Conservation (phyloP, 2,113 vertebrate species). For the Polypterus senegalus region DNA sequence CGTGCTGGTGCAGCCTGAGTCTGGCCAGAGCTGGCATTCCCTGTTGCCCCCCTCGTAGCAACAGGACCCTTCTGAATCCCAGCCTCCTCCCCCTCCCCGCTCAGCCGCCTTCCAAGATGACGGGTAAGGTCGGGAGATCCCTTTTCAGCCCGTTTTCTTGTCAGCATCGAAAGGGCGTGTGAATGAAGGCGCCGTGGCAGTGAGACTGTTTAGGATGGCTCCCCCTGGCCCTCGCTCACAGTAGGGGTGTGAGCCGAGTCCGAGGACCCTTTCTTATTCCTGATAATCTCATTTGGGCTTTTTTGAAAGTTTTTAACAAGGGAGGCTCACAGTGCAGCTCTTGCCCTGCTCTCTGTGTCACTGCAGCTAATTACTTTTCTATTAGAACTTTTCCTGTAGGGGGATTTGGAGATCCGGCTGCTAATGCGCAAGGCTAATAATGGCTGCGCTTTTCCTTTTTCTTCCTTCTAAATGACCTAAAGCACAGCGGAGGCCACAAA, state of each 20-base stretch:
- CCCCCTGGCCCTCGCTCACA: constrained; percentile 76
- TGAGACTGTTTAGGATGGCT: constrained; percentile 57
- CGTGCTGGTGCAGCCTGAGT: constrained; percentile 66
- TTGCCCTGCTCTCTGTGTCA: constrained; percentile 44
- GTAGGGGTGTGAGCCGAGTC: constrained; percentile 84
- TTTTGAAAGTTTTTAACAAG: constrained; percentile 45
- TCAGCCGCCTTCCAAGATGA: constrained; percentile 29
- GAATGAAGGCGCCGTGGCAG: constrained; percentile 84
- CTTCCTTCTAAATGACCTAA: constrained; percentile 9
- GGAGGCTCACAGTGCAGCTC: constrained; percentile 46
- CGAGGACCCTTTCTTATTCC: constrained; percentile 73
- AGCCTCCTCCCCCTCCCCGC: constrained; percentile 21
- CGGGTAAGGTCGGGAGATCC: constrained; percentile 43
- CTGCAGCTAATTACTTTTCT: constrained; percentile 40
- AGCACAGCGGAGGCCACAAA: constrained; percentile 1
- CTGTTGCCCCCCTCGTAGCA: constrained; percentile 44
- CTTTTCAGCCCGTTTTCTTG: constrained; percentile 63
- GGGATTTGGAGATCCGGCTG: constrained; percentile 16
- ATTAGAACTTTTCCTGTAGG: constrained; percentile 31
- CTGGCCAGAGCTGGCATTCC: constrained; percentile 86
- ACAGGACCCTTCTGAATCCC: constrained; percentile 27
- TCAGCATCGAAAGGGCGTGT: constrained; percentile 95
- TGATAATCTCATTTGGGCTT: constrained; percentile 82
- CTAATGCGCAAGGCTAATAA: constrained; percentile 16
- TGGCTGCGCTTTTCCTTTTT: not conserved